These are phyloP conservation scores for Hystrix brachyura DNA, from an alignment of 2,113 vertebrate genomes.

Conservation along the genomic window DNA sequence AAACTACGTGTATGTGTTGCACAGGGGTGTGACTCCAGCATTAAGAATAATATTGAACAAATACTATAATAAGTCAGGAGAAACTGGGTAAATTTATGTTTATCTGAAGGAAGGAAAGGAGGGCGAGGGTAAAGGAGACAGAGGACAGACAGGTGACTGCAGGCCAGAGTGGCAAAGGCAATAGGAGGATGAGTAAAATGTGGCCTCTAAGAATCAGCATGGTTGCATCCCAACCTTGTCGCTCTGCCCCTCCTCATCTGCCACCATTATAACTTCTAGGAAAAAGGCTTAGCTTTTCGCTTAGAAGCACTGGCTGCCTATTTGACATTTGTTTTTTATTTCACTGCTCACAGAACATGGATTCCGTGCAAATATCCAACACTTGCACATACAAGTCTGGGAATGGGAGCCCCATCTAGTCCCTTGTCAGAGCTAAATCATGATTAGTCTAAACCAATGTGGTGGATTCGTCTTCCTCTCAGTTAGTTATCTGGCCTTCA, in stretches of 20 bases:
- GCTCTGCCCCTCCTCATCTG: fast-evolving
- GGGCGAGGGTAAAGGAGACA: no score
- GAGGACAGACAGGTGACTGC: not conserved
- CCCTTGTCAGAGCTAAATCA: not conserved
- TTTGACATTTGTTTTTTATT: not conserved
- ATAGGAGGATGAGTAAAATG: no score
- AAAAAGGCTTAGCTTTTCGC: not conserved
- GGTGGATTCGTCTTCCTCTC: not conserved
- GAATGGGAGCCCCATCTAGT: not conserved
- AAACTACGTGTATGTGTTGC: not conserved
- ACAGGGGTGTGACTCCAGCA: not conserved
- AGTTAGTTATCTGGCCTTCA: not conserved
- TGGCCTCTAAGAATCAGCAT: not conserved
- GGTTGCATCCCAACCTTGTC: not conserved
- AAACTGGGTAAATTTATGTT: not conserved
- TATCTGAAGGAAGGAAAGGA: not conserved
- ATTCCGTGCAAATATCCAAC: not conserved
- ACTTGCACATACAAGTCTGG: not conserved
- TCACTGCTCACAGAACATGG: not conserved
- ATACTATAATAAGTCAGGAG: not conserved
- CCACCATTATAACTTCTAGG: not conserved
- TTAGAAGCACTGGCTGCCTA: not conserved
- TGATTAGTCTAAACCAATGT: not conserved
- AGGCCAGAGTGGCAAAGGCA: not conserved
- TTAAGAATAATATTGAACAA: not conserved